Evolutionary conservation across 1,140 invertebrate species (phyloP).

Genomic region (Zophobas morio): DNA sequence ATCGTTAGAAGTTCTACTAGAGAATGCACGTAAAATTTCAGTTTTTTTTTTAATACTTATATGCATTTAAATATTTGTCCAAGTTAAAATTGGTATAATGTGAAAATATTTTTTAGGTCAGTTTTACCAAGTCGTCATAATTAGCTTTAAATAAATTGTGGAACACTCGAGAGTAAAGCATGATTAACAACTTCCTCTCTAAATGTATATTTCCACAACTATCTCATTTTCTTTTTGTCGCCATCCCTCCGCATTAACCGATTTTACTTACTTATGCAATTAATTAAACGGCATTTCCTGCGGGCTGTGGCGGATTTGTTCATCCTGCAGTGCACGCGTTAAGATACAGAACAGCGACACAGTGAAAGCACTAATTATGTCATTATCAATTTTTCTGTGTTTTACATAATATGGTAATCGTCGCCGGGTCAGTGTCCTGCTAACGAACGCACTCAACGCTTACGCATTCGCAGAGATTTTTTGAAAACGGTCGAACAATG

Average conservation of each 20-base stretch:
- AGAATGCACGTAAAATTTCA: no score
- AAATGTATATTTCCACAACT: no score
- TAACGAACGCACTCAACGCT: background rate
- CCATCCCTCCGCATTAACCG: background rate
- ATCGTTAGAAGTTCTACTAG: no score
- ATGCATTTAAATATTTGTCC: no score
- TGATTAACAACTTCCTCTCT: no score
- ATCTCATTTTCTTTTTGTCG: background rate
- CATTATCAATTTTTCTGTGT: constrained; percentile 6
- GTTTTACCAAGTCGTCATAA: no score
- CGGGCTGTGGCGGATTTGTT: background rate
- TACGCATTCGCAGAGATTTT: background rate
- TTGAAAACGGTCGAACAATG: background rate
- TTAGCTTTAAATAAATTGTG: no score
- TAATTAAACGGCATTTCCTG: constrained; percentile 10
- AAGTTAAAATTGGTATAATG: no score
- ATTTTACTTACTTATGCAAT: constrained; percentile 5
- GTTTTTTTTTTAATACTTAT: no score
- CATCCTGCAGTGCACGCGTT: constrained; percentile 3
- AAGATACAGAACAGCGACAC: background rate
- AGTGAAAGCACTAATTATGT: constrained; percentile 33
- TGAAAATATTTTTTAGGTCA: no score
- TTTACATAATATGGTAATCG: constrained; percentile 24
- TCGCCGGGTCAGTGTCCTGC: background rate
- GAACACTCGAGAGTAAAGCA: no score